Evolutionary conservation across 2,113 vertebrate species (phyloP), one percentile per base, ranked within the genome.

Genomic region (Rhea americana): DNA sequence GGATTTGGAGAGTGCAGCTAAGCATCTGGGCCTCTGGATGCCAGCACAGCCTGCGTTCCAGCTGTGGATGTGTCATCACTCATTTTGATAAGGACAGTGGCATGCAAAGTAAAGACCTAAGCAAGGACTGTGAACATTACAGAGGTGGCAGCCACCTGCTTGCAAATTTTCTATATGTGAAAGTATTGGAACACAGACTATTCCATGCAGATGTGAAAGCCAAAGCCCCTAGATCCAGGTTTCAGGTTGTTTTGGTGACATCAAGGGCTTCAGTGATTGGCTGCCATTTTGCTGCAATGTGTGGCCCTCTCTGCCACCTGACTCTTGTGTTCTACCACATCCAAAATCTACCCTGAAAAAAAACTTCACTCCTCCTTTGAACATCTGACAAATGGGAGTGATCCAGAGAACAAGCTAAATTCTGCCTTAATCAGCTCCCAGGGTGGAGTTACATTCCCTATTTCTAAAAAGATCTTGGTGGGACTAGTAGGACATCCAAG

Each of bases 11-110:
- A 51, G 26, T 55, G 82, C 43, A 67, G 78, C 24, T 74, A 47
- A 91, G 74, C 84, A 94, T 87, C n/a, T 63, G 67, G 71, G 67
- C 53, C 75, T 71, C 55, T 87, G 78, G 67, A 51, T 96, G 92
- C 59, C 94, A 92, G 21, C n/a, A 25, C 17, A 41, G 82, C 41
- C 74, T 93, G 82, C 0, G 0, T 43, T 86, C 85, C 94, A 94
- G 75, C 94, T 92, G 91, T 63, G 56, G 65, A 67, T 81, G 59
- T 67, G 68, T 56, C 47, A 3, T 19, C 58, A 26, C 24, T 87
- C 24, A 50, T 77, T 62, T 74, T 0, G 3, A 62, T 63, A 59
- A 63, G 82, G 85, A 65, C 53, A 53, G 89, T 53, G 81, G 53
- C 78, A 89, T 0, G 11, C 47, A 6, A 90, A 85, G 67, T 26